Evolutionary conservation across 2,797 vertebrate genomes (phyloP), one percentile per base, ranked within the genome.

Genomic region (Silurus lanzhouensis): DNA sequence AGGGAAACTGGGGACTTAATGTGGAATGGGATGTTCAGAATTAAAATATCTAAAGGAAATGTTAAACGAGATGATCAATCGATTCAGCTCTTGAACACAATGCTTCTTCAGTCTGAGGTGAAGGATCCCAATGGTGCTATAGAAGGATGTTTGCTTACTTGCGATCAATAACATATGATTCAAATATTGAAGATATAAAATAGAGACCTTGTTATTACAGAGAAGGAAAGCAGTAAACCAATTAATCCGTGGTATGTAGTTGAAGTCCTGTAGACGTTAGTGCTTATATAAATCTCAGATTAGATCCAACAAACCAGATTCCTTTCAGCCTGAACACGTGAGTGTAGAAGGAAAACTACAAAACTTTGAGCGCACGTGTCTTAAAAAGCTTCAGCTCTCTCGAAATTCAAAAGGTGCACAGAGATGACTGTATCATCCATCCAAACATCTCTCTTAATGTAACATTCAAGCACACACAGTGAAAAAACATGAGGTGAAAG

Each of bases 401-500:
- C 14, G 2, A 57, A 77, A 15, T 68, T 60, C 25, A 58, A 81
- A 89, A 88, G 67, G 85, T 87, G 85, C 82, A 87, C 67, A 87
- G 66, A 78, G 64, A 83, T 14, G 76, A 88, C 14, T 81, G 77
- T 74, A 76, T 87, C 63, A 61, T 76, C 71, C 63, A 61, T 76
- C 71, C 46, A 5, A 57, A 64, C 68, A 27, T 84, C 22, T 72
- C 60, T 12, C 2, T 58, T 31, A n/a, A 31, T 13, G 19, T 31
- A 10, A 64, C 60, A 48, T 17, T 63, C 31, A 14, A 77, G 2
- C 57, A 58, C 48, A 83, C 67, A 68, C 66, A 38, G 22, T 12
- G 25, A 19, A 84, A 81, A 31, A 80, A 87, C 17, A 87, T 17
- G 89, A 85, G 76, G 44, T n/a, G 83, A 79, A 90, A 74, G 83